These are phyloP conservation scores for Gila robusta DNA, from an alignment of 2,797 vertebrate genomes.

Conservation along the genomic window DNA sequence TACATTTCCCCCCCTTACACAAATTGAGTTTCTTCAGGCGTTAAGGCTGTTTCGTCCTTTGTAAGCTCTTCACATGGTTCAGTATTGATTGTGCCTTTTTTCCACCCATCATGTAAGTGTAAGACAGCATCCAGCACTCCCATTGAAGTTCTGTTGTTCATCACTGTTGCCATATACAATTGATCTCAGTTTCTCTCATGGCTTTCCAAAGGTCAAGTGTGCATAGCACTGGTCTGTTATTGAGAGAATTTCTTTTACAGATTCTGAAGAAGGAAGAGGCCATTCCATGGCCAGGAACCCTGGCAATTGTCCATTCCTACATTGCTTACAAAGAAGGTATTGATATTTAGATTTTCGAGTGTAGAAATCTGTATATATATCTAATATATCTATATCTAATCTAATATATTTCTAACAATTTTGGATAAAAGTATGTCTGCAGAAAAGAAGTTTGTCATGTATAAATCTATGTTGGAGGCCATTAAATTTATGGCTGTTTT, in stretches of 20 bases:
- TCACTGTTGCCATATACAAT: constrained; percentile 64
- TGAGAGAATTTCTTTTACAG: constrained; percentile 78
- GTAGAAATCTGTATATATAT: no score
- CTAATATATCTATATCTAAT: no score
- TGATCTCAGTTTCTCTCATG: constrained; percentile 52
- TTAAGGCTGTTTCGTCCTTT: constrained; percentile 81
- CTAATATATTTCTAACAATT: neutral
- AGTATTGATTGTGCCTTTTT: constrained; percentile 77
- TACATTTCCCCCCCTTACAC: constrained; percentile 26
- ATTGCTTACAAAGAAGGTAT: constrained; percentile 99
- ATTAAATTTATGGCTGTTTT: neutral
- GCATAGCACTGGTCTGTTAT: constrained; percentile 57
- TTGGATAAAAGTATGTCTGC: neutral
- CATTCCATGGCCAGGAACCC: constrained; percentile 97
- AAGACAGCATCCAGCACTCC: constrained; percentile 76
- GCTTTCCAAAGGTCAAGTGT: constrained; percentile 25
- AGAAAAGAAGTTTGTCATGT: neutral
- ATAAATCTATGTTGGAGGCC: neutral
- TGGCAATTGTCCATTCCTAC: constrained; percentile 99
- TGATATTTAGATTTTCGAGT: neutral
- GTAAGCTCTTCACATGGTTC: constrained; percentile 78
- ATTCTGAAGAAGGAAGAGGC: constrained; percentile 99
- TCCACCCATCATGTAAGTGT: constrained; percentile 78
- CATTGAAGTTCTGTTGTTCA: constrained; percentile 76
- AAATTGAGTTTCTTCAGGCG: constrained; percentile 43